phyloP scores from a whole-genome alignment of 2,888 invertebrate species.

The Rotaria magnacalcarata region DNA sequence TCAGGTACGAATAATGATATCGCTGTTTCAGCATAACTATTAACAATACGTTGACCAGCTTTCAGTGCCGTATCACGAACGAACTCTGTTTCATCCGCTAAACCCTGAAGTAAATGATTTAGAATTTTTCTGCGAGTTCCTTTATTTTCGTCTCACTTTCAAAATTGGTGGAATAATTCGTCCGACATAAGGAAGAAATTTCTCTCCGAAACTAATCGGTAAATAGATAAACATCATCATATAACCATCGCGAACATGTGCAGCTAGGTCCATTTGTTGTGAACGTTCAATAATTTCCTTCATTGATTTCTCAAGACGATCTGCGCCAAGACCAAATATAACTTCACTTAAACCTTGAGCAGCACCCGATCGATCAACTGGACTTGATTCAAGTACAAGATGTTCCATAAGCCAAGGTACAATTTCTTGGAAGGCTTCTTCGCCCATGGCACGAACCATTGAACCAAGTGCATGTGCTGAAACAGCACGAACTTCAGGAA shows the following conservation, averaged over 20 bases:
- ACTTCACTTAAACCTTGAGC: conserved; percentile 87
- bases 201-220: conserved; percentile 91
- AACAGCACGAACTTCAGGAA: conserved; percentile 91
- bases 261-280: conserved; percentile 74
- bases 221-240: conserved; percentile 99
- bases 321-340: conserved; percentile 87
- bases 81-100: conserved; percentile 97
- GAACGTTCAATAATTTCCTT: conserved; percentile 91
- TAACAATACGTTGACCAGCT: conserved; percentile 93
- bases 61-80: conserved; percentile 91
- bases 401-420: conserved; percentile 98
- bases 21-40: conserved; percentile 88
- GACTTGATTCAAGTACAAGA: conserved; percentile 84
- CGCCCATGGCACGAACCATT: conserved; percentile 95
- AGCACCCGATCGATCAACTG: conserved; percentile 88
- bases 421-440: conserved; percentile 87
- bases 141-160: conserved; percentile 62
- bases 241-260: conserved; percentile 79
- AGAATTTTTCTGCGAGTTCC: not conserved
- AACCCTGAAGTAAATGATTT: conserved; percentile 63
- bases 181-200: conserved; percentile 89
- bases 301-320: conserved; percentile 91
- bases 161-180: conserved; percentile 93
- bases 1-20: conserved; percentile 86
- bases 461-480: conserved; percentile 91